A percentile compares a stretch with the other conserved stretches of the same genome.
These are phyloP conservation scores for Gandaritis pyraliata DNA, from an alignment of 2,888 invertebrate species.

Conservation along the genomic window DNA sequence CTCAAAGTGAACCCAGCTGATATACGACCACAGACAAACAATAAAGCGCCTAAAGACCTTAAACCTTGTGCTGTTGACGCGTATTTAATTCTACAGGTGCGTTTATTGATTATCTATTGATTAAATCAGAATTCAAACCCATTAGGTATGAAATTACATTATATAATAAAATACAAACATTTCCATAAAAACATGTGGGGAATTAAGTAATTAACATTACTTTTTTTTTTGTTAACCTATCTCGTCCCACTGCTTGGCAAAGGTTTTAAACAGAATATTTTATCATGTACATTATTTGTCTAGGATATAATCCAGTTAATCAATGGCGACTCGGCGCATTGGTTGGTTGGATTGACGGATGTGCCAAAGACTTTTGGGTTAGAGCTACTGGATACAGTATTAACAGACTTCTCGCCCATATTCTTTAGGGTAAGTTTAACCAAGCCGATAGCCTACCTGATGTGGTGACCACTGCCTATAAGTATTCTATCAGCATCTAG, in stretches of 20 bases:
- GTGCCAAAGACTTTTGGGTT: slow-evolving; percentile 98
- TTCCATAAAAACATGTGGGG: too few relatives aligned
- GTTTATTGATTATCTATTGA: slow-evolving; percentile 7
- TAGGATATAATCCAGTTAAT: slow-evolving; percentile 98
- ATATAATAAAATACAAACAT: too few relatives aligned
- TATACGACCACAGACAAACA: slow-evolving; percentile 88
- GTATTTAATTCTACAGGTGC: slow-evolving; percentile 95
- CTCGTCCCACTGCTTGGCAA: too few relatives aligned
- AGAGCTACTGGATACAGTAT: slow-evolving; percentile 96
- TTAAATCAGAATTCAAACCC: too few relatives aligned
- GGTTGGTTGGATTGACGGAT: slow-evolving; percentile 98
- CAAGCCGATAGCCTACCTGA: too few relatives aligned
- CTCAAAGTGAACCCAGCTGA: slow-evolving; percentile 90
- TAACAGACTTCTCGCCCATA: slow-evolving; percentile 93
- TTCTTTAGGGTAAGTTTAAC: slow-evolving; percentile 89
- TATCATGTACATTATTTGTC: slow-evolving; percentile 21
- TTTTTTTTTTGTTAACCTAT: too few relatives aligned
- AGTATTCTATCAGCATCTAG: too few relatives aligned
- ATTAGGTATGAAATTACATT: too few relatives aligned
- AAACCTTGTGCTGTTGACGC: slow-evolving; percentile 96
- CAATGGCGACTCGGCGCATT: slow-evolving; percentile 97
- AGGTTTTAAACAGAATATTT: background rate
- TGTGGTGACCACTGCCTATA: too few relatives aligned
- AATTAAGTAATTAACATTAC: too few relatives aligned
- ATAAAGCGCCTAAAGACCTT: slow-evolving; percentile 91